Percentiles rank a stretch among this genome's conserved stretches.
These are phyloP conservation scores for Microtus californicus DNA, from an alignment of 2,797 vertebrate genomes.

Conservation along the genomic window DNA sequence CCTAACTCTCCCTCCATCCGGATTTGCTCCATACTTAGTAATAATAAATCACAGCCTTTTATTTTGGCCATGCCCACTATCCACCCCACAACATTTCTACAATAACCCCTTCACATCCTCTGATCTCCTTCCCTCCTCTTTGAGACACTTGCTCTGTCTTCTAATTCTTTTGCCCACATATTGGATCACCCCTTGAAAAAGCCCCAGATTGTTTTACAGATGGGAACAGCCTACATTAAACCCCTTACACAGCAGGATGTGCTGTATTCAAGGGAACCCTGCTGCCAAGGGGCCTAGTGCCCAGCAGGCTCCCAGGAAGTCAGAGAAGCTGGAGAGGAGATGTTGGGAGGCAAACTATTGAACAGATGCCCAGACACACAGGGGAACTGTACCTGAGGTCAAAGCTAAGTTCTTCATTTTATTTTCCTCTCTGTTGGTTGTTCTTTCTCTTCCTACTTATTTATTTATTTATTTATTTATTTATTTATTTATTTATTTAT, in stretches of 20 bases:
- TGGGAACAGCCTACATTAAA: not conserved
- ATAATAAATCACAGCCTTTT: not conserved
- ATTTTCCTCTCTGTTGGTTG: not conserved
- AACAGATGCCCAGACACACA: too few species aligned
- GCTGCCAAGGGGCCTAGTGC: too few species aligned
- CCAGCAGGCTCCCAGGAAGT: not conserved
- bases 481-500: too few species aligned
- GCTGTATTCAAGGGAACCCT: rapidly evolving
- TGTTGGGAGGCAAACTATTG: not conserved
- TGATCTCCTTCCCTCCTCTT: not conserved
- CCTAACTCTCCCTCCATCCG: not conserved
- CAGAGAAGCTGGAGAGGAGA: not conserved
- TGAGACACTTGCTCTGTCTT: not conserved
- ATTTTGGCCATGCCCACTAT: rapidly evolving
- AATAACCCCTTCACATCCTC: not conserved
- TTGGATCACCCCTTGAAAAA: not conserved
- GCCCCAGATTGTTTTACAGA: not conserved
- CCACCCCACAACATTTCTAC: not conserved
- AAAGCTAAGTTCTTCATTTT: too few species aligned
- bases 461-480: not conserved
- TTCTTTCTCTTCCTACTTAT: not conserved
- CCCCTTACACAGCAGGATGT: not conserved
- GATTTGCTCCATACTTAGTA: not conserved
- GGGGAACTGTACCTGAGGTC: too few species aligned
- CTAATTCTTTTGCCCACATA: not conserved